phyloP scores from a whole-genome alignment of 2,888 invertebrate species.

The Diadromus collaris region DNA sequence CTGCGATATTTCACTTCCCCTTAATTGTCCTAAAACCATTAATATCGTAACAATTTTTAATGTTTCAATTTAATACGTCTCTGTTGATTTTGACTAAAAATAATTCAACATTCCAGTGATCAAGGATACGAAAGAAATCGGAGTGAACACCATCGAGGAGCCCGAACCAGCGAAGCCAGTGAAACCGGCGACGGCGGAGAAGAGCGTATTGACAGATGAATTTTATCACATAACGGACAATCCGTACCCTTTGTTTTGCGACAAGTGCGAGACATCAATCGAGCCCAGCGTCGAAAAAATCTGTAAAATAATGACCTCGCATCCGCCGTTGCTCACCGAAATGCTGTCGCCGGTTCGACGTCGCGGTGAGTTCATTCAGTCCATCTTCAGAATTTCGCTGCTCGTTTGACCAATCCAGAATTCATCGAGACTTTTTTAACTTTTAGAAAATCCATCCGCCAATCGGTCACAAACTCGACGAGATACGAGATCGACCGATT shows the following conservation, averaged over 20 bases:
- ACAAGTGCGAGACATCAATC: slow-evolving; percentile 66
- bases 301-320: slow-evolving; percentile 66
- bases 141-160: slow-evolving; percentile 44
- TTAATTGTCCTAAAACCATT: neutral
- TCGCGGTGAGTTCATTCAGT: slow-evolving; percentile 49
- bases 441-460: slow-evolving; percentile 1
- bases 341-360: slow-evolving; percentile 58
- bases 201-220: slow-evolving; percentile 65
- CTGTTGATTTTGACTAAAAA: neutral
- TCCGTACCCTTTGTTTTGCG: slow-evolving; percentile 71
- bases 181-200: slow-evolving; percentile 52
- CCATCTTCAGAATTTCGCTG: neutral
- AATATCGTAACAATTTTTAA: neutral
- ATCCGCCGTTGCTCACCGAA: slow-evolving; percentile 65
- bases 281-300: slow-evolving; percentile 69
- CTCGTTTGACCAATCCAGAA: neutral
- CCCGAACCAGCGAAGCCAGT: neutral
- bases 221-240: slow-evolving; percentile 62
- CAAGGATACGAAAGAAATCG: slow-evolving; percentile 49
- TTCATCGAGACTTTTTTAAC: neutral
- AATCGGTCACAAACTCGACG: neutral
- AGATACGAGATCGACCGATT: neutral
- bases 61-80: neutral
- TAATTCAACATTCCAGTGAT: slow-evolving; percentile 1
- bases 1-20: too few species aligned